These are phyloP conservation scores for Halyomorpha halys DNA, from an alignment of 1,140 invertebrate genomes.

Conservation along the genomic window DNA sequence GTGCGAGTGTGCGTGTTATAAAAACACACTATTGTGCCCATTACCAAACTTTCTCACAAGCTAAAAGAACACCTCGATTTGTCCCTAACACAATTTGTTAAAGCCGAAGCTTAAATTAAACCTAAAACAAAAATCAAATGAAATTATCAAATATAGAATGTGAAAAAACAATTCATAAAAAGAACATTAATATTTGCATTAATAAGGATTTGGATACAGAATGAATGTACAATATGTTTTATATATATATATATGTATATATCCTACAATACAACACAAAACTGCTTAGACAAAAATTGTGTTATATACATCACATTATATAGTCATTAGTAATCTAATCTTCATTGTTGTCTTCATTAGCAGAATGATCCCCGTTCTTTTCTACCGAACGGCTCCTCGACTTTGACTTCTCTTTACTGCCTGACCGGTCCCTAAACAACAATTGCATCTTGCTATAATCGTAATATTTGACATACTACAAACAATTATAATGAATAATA, in stretches of 20 bases:
- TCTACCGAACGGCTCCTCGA: slow-evolving; percentile 43
- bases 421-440: slow-evolving; percentile 38
- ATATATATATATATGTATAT: too few species aligned
- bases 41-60: slow-evolving; percentile 13
- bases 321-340: neutral
- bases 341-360: slow-evolving; percentile 19
- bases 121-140: neutral
- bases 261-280: too few species aligned
- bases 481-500: too few species aligned
- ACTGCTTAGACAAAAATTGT: too few species aligned
- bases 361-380: slow-evolving; percentile 44
- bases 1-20: neutral
- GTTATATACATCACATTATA: too few species aligned
- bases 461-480: too few species aligned
- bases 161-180: too few species aligned
- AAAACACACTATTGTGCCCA: slow-evolving; percentile 5
- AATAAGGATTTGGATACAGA: too few species aligned
- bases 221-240: too few species aligned
- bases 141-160: too few species aligned
- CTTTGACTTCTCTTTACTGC: slow-evolving; percentile 45
- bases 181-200: too few species aligned
- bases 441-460: too few species aligned
- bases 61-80: slow-evolving; percentile 1
- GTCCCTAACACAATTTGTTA: slow-evolving; percentile 6
- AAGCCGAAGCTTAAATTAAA: neutral